Evolutionary conservation across 2,113 vertebrate species (phyloP), one percentile per base, ranked within the genome.

Genomic region (Elephas maximus): DNA sequence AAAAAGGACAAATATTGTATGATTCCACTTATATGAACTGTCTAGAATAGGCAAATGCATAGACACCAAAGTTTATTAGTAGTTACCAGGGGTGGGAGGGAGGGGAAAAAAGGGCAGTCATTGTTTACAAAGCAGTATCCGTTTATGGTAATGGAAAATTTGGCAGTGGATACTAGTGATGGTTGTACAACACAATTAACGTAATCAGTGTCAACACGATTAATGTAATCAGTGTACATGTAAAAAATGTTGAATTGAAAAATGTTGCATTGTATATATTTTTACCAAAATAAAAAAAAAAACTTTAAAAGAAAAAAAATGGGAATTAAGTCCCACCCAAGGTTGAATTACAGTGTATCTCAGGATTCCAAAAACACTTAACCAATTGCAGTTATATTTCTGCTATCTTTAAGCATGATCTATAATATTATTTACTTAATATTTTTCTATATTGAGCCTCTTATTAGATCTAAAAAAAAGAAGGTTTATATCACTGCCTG

Each of bases 351-450:
- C 3, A 60, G 2, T 30, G 37, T 26, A 88, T 82, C 3, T 85
- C 30, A 71, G 23, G 30, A 51, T 91, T 89, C 7, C 24, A 10
- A 6, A 51, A 51, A 71, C 76, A 63, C 18, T 15, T 3, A 67
- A 53, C 65, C 45, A 21, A 57, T 96, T 44, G 33, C 76, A 95
- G 45, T 69, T 41, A 73, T 95, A 57, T 45, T 93, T 67, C 79
- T 89, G 14, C n/a, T 93, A 30, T 73, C 30, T 78, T 15, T 83
- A 69, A 71, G 30, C 24, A 77, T 94, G 91, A 30, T 80, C 24
- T 78, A 6, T 41, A 26, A 12, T 91, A 33, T 79, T 90, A 69
- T 67, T 69, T 83, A 51, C 6, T 95, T 79, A 62, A 18, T 74
- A 63, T 51, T 80, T 94, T 88, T 83, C 37, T 67, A 30, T 60